Base-by-base conservation (phyloP, 2,113 vertebrate genomes). In the Cricetomys ansorgei region DNA sequence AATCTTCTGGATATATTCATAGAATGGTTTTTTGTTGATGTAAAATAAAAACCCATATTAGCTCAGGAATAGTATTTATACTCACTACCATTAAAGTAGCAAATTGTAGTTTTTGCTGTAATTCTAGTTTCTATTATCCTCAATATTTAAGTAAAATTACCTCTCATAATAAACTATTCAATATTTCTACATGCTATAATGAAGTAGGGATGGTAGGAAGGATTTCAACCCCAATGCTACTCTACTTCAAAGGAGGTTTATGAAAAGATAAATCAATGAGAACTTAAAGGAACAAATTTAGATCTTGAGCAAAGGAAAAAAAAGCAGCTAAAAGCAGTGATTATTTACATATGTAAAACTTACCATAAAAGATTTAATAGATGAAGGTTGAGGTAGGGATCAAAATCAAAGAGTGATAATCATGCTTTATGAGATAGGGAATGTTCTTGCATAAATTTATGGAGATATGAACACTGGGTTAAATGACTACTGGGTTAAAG, bases 121-220 rank as follows among this genome's bases (percentile, higher is more conserved):
- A 91, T 65, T 67, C 3, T 10, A 31, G 88, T 94, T 85, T 94
- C 48, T 92, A 59, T 94, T 80, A 37, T 57, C 94, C 77, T 94
- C 53, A 96, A 86, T 92, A 84, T 94, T 97, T 96, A 89, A 89
- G 65, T 89, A 94, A 91, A 96, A 81, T 83, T 43, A 77, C 87
- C 31, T 72, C 45, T 92, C 37, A 0, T 95, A 62, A 53, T 90
- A 48, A 94, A 93, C 94, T 89, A 40, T 94, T 86, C n/a, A 91
- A 31, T 73, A 19, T 3, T 11, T 89, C 3, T 15, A 53, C 12
- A 76, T 91, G 91, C 50, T 92, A 31, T 83, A 67, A 83, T 8
- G 57, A 87, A 57, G 13, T 12, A 19, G n/a, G 40, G 89, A 25
- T 89, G 53, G 5, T 53, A 43, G 27, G 77, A 77, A 90, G 19